Percentiles rank a stretch among this genome's conserved stretches.
phyloP scores from a whole-genome alignment of 2,113 vertebrate genomes.

The Oreochromis aureus region DNA sequence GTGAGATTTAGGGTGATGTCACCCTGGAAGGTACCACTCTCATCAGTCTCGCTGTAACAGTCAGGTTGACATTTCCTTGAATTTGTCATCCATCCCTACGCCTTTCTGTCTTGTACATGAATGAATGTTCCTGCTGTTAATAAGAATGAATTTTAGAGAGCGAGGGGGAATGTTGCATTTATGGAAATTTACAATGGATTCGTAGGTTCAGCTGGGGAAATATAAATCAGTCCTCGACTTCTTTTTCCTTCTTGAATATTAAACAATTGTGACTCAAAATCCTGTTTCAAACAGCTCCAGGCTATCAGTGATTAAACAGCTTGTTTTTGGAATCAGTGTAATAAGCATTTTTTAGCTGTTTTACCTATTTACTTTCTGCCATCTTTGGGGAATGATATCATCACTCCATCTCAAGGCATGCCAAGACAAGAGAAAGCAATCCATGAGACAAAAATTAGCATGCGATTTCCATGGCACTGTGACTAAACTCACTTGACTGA shows the following conservation, averaged over 20 bases:
- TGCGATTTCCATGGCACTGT: neutral
- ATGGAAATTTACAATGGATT: neutral
- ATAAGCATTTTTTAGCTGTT: neutral
- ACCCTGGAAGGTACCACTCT: neutral
- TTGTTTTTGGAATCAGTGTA: neutral
- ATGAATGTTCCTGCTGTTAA: neutral
- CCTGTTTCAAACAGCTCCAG: neutral
- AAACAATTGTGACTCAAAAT: neutral
- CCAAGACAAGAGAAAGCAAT: neutral
- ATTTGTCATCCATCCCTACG: neutral
- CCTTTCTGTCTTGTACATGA: neutral
- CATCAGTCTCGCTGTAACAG: neutral
- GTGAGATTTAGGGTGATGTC: neutral
- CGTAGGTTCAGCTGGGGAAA: neutral
- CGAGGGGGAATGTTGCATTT: neutral
- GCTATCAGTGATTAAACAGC: neutral
- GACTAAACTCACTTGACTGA: neutral
- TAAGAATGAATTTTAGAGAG: neutral
- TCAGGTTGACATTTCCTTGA: neutral
- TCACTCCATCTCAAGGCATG: neutral
- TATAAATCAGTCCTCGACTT: neutral
- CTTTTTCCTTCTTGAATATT: neutral
- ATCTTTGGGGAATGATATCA: neutral
- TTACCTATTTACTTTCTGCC: neutral
- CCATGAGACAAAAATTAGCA: constrained; percentile 5